Conservation (phyloP, 2,888 invertebrate genomes). For the Phrixothrix hirtus region DNA sequence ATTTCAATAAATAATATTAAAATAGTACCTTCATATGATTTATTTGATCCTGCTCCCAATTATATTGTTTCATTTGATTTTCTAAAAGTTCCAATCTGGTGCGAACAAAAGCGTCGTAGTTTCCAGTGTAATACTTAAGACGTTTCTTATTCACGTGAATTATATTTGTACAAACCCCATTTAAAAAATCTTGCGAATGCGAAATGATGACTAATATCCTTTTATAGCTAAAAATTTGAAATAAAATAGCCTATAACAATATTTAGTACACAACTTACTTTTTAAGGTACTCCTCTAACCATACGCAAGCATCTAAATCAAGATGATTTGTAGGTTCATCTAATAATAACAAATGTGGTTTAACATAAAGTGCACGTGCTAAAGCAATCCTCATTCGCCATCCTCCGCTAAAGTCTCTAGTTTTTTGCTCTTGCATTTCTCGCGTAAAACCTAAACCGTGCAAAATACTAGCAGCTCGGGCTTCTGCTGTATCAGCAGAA, state of each 20-base stretch:
- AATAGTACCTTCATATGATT: conserved; percentile 93
- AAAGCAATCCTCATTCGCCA: conserved; percentile 99
- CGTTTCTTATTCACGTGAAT: conserved; percentile 93
- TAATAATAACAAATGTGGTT: conserved; percentile 92
- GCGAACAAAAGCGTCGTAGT: conserved; percentile 92
- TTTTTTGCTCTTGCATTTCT: conserved; percentile 83
- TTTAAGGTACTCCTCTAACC: conserved; percentile 98
- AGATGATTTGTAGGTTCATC: conserved; percentile 99
- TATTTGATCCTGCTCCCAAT: conserved; percentile 99
- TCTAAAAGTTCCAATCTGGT: conserved; percentile 93
- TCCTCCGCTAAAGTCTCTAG: conserved; percentile 88
- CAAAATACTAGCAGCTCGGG: conserved; percentile 91
- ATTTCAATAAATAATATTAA: no score
- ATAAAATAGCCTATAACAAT: not conserved
- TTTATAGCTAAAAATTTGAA: conserved; percentile 72
- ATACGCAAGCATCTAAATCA: conserved; percentile 98
- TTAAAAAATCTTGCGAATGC: conserved; percentile 99
- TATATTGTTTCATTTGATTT: conserved; percentile 98
- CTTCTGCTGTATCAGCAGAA: conserved; percentile 93
- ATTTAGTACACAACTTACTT: conserved; percentile 59
- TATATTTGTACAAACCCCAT: conserved; percentile 96
- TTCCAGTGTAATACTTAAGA: conserved; percentile 90
- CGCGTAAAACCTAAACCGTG: conserved; percentile 94
- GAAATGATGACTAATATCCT: conserved; percentile 96
- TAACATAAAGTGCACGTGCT: conserved; percentile 95